Evolutionary conservation across 2,797 vertebrate genomes (phyloP).

Genomic region (Onychomys torridus): DNA sequence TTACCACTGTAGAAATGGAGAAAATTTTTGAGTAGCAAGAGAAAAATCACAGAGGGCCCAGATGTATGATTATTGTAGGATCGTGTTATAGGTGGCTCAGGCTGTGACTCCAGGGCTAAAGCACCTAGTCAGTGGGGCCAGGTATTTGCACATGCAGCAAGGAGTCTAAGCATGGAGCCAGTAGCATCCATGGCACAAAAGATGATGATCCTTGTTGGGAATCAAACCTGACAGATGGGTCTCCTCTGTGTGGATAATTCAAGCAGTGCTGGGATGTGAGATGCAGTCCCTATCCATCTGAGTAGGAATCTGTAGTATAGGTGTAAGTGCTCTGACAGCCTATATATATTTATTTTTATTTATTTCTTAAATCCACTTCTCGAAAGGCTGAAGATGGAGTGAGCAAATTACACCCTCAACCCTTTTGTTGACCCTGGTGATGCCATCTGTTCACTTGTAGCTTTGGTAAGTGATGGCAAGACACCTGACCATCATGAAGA

Average conservation of each 20-base stretch:
- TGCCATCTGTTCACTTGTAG: background rate
- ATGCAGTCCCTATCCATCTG: too few species aligned
- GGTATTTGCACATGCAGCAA: background rate
- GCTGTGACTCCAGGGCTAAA: background rate
- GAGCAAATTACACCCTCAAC: background rate
- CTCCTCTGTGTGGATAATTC: too few species aligned
- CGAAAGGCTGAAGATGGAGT: background rate
- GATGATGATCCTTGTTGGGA: background rate
- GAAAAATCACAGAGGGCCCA: background rate
- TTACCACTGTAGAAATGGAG: background rate
- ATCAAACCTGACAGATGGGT: background rate
- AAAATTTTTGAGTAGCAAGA: background rate
- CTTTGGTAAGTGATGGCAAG: accelerated
- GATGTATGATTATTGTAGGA: background rate
- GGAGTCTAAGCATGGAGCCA: too few species aligned
- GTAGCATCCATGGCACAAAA: background rate
- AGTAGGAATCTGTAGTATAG: accelerated
- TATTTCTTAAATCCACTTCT: background rate
- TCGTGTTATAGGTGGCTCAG: background rate
- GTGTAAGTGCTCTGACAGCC: background rate
- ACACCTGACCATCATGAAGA: accelerated
- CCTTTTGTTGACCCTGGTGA: background rate
- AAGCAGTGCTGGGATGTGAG: background rate
- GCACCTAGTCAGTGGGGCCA: background rate
- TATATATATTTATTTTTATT: background rate